phyloP scores from a whole-genome alignment of 2,797 vertebrate species.

The Catharus ustulatus region DNA sequence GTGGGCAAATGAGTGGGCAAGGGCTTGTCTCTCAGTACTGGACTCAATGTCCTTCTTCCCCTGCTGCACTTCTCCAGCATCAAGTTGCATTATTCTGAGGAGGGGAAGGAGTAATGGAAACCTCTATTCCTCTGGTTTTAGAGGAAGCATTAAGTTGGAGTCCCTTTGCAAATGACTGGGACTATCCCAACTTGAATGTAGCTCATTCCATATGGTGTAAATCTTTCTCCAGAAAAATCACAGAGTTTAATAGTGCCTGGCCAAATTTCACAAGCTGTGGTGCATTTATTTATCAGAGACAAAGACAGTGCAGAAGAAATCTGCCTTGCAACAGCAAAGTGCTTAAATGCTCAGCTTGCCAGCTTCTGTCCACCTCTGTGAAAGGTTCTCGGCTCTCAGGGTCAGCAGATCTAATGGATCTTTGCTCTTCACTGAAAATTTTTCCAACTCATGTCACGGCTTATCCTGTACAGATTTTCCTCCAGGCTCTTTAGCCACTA shows the following conservation, averaged over 20 bases:
- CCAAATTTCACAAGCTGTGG: not conserved
- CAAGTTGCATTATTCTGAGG: not conserved
- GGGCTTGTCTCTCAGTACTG: not conserved
- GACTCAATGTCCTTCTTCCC: not conserved
- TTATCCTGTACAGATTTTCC: not conserved
- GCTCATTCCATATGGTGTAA: accelerated
- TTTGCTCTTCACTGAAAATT: not conserved
- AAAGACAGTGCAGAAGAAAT: not conserved
- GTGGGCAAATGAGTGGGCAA: not conserved
- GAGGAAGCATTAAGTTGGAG: not conserved
- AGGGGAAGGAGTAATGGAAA: not conserved
- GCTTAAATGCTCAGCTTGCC: not conserved
- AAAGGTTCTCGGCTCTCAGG: not conserved
- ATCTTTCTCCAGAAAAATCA: not conserved
- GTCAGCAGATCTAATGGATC: not conserved
- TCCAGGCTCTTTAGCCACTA: not conserved
- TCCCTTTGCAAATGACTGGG: not conserved
- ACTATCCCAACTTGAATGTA: not conserved
- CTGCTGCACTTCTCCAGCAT: not conserved
- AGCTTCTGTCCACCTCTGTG: not conserved
- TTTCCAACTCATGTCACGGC: not conserved
- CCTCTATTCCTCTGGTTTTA: not conserved
- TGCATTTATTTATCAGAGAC: not conserved
- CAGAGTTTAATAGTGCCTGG: not conserved
- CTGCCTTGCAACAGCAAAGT: not conserved